Evolutionary conservation across 2,888 invertebrate genomes (phyloP).

Genomic region (Leucophenga maculata): DNA sequence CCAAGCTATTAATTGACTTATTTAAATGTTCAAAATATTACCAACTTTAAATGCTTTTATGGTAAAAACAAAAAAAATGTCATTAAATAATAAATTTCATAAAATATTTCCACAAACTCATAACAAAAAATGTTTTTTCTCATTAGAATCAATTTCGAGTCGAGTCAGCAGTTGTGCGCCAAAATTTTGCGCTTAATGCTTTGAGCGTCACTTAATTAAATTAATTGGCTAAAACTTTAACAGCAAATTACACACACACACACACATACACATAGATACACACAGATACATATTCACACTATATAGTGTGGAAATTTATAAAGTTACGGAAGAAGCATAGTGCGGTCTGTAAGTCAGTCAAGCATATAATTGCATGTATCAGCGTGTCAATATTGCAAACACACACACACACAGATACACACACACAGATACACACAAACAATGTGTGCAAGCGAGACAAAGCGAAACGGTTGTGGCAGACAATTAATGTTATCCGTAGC

Average conservation of each 20-base stretch:
- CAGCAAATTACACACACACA: constrained; percentile 14
- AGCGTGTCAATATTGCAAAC: constrained; percentile 40
- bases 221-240: neutral
- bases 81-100: too few relatives aligned
- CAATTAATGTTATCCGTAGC: constrained; percentile 64
- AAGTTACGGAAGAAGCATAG: neutral
- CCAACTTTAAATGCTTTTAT: too few relatives aligned
- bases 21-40: too few relatives aligned
- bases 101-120: neutral
- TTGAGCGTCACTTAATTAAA: neutral
- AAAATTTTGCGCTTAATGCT: constrained; percentile 51
- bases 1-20: too few relatives aligned
- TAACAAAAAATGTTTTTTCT: constrained; percentile 30
- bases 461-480: constrained; percentile 30
- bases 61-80: too few relatives aligned
- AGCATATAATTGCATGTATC: constrained; percentile 37
- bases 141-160: too few relatives aligned
- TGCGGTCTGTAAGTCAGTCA: constrained; percentile 1
- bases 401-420: constrained; percentile 19
- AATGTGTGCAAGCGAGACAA: neutral
- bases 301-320: constrained; percentile 22
- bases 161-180: constrained; percentile 49
- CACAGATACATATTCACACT: constrained; percentile 8
- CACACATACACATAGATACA: constrained; percentile 17
- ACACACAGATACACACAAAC: constrained; percentile 26